Base-by-base conservation (phyloP, 2,113 vertebrate species). In the Triplophysa rosa region DNA sequence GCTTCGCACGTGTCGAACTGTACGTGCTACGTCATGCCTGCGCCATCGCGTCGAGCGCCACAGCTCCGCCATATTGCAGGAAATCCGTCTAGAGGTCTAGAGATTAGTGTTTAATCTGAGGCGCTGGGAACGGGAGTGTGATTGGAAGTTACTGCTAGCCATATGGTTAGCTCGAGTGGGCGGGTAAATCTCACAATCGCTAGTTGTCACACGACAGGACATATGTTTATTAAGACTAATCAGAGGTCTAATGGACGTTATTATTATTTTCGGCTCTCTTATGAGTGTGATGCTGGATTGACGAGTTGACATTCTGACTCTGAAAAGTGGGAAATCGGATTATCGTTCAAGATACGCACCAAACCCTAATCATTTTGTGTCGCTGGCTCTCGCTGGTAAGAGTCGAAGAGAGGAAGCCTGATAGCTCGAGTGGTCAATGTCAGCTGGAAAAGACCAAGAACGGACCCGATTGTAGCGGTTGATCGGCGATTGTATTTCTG, bases 91-190 rank as follows among this genome's bases (percentile, higher is more conserved):
- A 29, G 81, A 84, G 87, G 80, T 82, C 88, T 88, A 87, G 87
- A 89, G 91, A 92, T 93, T 92, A 92, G 45, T 58, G 78, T 88
- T 70, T 92, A 93, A 93, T 92, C 93, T 87, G 82, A 82, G 85
- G 84, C 83, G 82, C 82, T 86, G 84, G 80, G 81, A 19, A 79
- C 24, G 85, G 83, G 71, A 81, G 78, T 59, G 77, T 17, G 56
- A 29, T 40, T 63, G 73, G 26, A 49, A 72, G 58, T 54, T 58
- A 52, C 21, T 65, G 72, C 49, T 70, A 54, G 70, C 59, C 58
- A 81, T 70, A 52, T 78, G 74, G 76, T 78, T 78, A 67, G 73
- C 67, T 13, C 24, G 56, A 81, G 73, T 62, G 80, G 54, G 62
- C 29, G 71, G 64, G 64, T 42, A 63, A 4, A 75, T 26, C 59